Percentiles rank a stretch among this genome's conserved stretches.
phyloP scores from a whole-genome alignment of 2,113 vertebrate species.

The Corythornis cristatus region DNA sequence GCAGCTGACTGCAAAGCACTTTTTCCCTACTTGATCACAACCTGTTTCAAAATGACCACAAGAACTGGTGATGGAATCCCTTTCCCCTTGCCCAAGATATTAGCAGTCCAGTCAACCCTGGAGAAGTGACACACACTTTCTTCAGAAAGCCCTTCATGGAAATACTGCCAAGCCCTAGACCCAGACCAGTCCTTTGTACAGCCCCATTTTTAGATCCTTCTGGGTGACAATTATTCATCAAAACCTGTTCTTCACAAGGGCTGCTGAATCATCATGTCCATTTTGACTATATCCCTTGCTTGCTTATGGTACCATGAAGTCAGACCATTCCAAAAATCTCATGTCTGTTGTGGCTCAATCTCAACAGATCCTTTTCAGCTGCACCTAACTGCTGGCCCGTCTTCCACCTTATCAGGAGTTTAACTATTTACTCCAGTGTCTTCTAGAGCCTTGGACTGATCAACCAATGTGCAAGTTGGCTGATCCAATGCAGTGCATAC shows the following conservation, averaged over 20 bases:
- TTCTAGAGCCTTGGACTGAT: not conserved
- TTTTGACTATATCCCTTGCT: not conserved
- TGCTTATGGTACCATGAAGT: not conserved
- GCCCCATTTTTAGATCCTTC: not conserved
- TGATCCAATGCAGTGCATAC: not conserved
- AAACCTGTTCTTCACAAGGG: not conserved
- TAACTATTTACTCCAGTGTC: not conserved
- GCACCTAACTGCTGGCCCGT: not conserved
- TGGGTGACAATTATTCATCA: not conserved
- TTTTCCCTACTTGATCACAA: not conserved
- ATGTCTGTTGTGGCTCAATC: accelerated
- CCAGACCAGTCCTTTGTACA: not conserved
- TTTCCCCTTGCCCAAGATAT: not conserved
- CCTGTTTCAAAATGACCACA: not conserved
- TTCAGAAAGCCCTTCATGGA: not conserved
- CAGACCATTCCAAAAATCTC: not conserved
- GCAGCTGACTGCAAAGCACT: not conserved
- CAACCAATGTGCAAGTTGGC: not conserved
- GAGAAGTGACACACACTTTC: accelerated
- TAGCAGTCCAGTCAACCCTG: not conserved
- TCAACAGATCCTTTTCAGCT: not conserved
- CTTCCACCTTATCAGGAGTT: not conserved
- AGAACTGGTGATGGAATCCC: not conserved
- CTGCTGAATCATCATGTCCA: accelerated
- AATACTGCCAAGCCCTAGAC: not conserved